Conservation (phyloP, 1,140 invertebrate species). For the Conus ventricosus region DNA sequence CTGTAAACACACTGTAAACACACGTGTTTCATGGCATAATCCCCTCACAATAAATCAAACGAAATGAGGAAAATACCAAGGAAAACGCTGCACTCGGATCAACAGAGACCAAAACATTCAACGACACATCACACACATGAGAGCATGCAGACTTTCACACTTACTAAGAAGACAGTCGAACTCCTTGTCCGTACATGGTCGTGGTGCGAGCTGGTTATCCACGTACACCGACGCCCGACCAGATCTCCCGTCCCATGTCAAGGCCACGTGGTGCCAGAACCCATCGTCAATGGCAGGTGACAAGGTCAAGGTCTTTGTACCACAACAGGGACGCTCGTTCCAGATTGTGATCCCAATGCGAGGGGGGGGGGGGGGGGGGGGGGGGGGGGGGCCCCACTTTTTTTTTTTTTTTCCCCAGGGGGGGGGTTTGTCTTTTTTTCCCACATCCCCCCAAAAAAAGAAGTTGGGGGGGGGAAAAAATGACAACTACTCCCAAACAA, state of each 20-base stretch:
- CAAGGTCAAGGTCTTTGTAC: constrained; percentile 19
- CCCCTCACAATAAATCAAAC: not conserved
- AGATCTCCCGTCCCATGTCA: constrained; percentile 40
- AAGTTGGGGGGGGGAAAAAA: too few species aligned
- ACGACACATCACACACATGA: constrained; percentile 5
- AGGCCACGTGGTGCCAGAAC: constrained; percentile 57
- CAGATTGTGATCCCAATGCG: too few species aligned
- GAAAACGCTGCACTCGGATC: not conserved
- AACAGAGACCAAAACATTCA: not conserved
- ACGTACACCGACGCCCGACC: constrained; percentile 47
- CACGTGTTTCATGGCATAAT: not conserved
- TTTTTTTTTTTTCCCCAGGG: too few species aligned
- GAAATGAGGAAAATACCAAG: not conserved
- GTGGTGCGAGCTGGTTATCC: constrained; percentile 34
- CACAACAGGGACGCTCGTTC: too few species aligned
- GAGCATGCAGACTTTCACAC: not conserved
- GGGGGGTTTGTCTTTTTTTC: too few species aligned
- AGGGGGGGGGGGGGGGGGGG: too few species aligned
- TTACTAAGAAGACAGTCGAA: constrained; percentile 45
- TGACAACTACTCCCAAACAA: too few species aligned
- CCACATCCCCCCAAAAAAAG: too few species aligned
- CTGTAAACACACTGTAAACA: not conserved
- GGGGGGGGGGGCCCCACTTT: too few species aligned
- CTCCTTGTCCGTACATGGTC: constrained; percentile 30
- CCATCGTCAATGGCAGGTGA: constrained; percentile 41